A percentile compares a stretch with the other conserved stretches of the same genome.
Evolutionary conservation across 1,140 invertebrate genomes (phyloP).

Genomic region (Listronotus oregonensis): DNA sequence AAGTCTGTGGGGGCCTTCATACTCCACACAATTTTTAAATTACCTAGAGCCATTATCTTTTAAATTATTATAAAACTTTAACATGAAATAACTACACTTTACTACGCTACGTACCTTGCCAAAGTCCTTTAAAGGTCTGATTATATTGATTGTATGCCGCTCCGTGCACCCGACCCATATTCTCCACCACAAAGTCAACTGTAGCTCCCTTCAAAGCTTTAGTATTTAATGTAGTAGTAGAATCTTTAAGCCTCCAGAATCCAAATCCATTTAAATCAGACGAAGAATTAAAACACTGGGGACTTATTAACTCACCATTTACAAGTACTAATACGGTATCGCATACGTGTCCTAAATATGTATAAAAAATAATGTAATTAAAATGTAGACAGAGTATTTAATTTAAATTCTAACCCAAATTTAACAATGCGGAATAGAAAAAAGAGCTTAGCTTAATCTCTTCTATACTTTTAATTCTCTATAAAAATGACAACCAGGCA

Average conservation of each 20-base stretch:
- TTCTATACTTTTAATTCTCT: too few relatives aligned
- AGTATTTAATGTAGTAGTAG: slow-evolving; percentile 32
- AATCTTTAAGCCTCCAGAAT: slow-evolving; percentile 56
- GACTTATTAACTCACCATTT: slow-evolving; percentile 54
- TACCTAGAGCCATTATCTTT: too few relatives aligned
- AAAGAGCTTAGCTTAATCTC: too few relatives aligned
- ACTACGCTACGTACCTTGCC: slow-evolving; percentile 49
- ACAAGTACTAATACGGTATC: slow-evolving; percentile 62
- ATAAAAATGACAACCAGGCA: too few relatives aligned
- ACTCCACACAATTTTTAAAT: too few relatives aligned
- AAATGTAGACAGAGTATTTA: too few relatives aligned
- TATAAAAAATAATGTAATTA: too few relatives aligned
- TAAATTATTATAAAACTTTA: too few relatives aligned
- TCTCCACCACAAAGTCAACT: slow-evolving; percentile 64
- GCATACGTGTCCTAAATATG: slow-evolving; percentile 57
- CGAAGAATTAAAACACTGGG: slow-evolving; percentile 42
- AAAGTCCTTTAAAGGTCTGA: slow-evolving; percentile 58
- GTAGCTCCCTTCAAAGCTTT: slow-evolving; percentile 44
- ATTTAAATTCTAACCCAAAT: too few relatives aligned
- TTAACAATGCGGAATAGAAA: too few relatives aligned
- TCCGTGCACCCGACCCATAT: slow-evolving; percentile 64
- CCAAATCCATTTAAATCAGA: slow-evolving; percentile 55
- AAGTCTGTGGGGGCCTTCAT: too few relatives aligned
- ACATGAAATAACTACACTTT: too few relatives aligned
- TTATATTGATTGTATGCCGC: slow-evolving; percentile 54